Conservation (phyloP, 2,113 vertebrate genomes). For the Mobula birostris region DNA sequence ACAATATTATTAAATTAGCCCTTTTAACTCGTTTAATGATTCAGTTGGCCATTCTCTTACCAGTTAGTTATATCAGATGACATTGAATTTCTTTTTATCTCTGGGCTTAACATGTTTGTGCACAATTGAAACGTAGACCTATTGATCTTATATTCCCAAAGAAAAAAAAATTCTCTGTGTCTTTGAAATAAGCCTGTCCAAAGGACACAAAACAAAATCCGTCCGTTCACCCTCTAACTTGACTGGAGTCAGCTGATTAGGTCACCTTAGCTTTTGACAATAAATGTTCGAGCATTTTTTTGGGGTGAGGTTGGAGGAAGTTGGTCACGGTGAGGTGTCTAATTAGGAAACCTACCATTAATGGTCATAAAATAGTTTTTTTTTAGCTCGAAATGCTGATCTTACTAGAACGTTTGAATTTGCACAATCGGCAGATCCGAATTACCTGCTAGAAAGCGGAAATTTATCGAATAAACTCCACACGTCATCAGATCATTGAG, state of each 20-base stretch:
- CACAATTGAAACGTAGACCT: no score
- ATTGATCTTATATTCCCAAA: no score
- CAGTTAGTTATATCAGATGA: no score
- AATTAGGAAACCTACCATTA: background rate
- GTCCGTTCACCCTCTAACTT: background rate
- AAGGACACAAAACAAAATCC: background rate
- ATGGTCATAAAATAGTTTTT: background rate
- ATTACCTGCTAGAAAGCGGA: slow-evolving; percentile 27
- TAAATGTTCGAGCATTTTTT: background rate
- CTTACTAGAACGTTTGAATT: background rate
- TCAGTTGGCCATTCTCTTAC: no score
- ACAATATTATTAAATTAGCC: no score
- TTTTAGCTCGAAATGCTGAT: background rate
- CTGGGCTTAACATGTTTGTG: no score
- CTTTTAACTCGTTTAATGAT: no score
- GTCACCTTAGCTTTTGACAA: no score
- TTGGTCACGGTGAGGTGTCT: no score
- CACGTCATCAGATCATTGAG: slow-evolving; percentile 15
- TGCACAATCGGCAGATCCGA: background rate
- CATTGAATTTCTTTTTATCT: no score
- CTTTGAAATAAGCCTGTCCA: no score
- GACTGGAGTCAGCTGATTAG: background rate
- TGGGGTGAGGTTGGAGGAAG: background rate
- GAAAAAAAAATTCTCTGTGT: no score
- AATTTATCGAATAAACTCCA: background rate